Conservation (phyloP, 37 sponge, comb jelly and placozoan genomes). For the Agelas oroides region DNA sequence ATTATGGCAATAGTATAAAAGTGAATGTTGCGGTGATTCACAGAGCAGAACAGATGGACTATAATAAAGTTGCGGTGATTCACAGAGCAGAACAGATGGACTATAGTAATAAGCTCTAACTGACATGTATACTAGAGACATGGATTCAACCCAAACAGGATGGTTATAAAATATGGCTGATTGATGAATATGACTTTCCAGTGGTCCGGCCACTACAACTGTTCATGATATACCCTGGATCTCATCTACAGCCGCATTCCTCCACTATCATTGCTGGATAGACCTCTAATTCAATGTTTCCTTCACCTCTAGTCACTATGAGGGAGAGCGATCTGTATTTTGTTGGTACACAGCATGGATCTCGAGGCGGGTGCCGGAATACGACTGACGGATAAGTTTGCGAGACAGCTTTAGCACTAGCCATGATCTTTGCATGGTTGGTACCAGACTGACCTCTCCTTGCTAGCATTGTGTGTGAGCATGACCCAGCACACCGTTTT, state of each 20-base stretch:
- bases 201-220: too few relatives aligned
- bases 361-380: neutral
- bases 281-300: neutral
- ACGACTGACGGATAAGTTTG: neutral
- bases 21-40: too few relatives aligned
- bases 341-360: constrained; percentile 58
- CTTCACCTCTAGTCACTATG: neutral
- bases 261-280: constrained; percentile 38
- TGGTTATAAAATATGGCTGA: too few relatives aligned
- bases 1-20: too few relatives aligned
- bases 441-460: neutral
- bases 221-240: too few relatives aligned
- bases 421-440: constrained; percentile 56
- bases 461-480: constrained; percentile 6
- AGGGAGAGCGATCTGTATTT: constrained; percentile 33
- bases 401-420: constrained; percentile 18
- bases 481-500: constrained; percentile 36
- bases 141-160: too few relatives aligned
- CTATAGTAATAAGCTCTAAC: too few relatives aligned
- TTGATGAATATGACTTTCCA: too few relatives aligned
- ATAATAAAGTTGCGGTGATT: too few relatives aligned
- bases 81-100: too few relatives aligned
- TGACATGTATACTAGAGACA: too few relatives aligned
- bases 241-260: constrained; percentile 64
- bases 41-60: too few relatives aligned